phyloP scores from a whole-genome alignment of 2,888 invertebrate species.

The Apoda limacodes region DNA sequence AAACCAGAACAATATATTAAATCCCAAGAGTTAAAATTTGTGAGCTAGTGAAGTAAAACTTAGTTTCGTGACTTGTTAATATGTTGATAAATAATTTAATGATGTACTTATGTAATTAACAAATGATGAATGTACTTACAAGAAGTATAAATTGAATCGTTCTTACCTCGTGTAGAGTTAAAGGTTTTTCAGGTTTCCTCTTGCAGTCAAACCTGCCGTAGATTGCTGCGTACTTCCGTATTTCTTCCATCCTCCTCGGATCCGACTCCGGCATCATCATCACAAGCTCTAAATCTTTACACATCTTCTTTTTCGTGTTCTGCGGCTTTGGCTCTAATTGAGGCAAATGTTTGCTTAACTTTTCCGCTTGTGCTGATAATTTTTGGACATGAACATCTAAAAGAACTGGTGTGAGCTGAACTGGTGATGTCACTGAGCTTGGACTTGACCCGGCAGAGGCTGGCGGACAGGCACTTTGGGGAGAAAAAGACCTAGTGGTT shows the following conservation, averaged over 20 bases:
- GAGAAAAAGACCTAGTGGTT: constrained; percentile 48
- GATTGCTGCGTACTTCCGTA: constrained; percentile 95
- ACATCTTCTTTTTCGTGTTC: constrained; percentile 92
- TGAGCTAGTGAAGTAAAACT: no score
- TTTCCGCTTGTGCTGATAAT: constrained; percentile 85
- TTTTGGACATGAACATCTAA: constrained; percentile 87
- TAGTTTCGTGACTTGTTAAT: no score
- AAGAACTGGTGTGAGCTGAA: constrained; percentile 81
- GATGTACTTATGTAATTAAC: no score
- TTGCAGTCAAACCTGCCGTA: constrained; percentile 99
- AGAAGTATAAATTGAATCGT: no score
- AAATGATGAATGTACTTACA: no score
- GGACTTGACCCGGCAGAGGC: constrained; percentile 70
- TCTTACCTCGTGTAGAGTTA: constrained; percentile 92
- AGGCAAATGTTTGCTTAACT: constrained; percentile 84
- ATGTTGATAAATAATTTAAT: no score
- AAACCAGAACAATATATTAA: no score
- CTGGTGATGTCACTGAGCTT: constrained; percentile 70
- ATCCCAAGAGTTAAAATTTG: no score
- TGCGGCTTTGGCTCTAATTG: constrained; percentile 90
- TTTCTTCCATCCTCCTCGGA: constrained; percentile 91
- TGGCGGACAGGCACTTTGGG: constrained; percentile 58
- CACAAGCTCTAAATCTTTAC: constrained; percentile 91
- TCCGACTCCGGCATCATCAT: constrained; percentile 91
- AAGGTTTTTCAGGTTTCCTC: constrained; percentile 94